Percentiles rank a stretch among this genome's conserved stretches.
Evolutionary conservation across 2,113 vertebrate species (phyloP).

Genomic region (Microcebus jonahi): DNA sequence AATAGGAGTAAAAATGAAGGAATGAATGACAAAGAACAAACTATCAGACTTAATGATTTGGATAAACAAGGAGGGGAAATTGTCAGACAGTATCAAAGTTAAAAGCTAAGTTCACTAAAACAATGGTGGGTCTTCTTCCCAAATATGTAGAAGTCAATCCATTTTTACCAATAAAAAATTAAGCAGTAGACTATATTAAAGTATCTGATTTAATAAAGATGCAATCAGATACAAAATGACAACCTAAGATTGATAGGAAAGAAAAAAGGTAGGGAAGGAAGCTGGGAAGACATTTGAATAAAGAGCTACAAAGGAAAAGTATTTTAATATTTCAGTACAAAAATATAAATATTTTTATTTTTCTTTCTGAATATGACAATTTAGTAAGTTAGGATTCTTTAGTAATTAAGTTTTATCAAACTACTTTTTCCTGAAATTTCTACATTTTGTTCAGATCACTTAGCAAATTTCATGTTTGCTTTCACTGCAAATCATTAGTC

Average conservation of each 20-base stretch:
- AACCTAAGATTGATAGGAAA: background rate
- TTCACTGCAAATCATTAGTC: constrained; percentile 12
- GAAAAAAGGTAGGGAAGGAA: background rate
- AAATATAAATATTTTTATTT: constrained; percentile 33
- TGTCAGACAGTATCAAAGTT: background rate
- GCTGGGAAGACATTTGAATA: background rate
- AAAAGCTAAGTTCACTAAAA: background rate
- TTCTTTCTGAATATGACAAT: background rate
- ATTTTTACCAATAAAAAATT: background rate
- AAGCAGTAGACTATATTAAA: background rate
- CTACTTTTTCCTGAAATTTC: background rate
- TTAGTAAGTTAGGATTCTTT: constrained; percentile 30
- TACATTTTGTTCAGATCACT: background rate
- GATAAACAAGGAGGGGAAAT: background rate
- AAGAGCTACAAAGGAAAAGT: background rate
- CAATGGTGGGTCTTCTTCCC: background rate
- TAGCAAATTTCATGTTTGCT: constrained; percentile 33
- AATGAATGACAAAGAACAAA: background rate
- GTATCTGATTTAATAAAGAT: constrained; percentile 10
- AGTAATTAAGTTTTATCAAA: constrained; percentile 39
- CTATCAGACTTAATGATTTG: background rate
- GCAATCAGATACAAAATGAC: background rate
- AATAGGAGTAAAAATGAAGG: background rate
- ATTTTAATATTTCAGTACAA: background rate
- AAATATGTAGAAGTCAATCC: background rate